Evolutionary conservation across 2,797 vertebrate genomes (phyloP).

Genomic region (Australoheros facetus): DNA sequence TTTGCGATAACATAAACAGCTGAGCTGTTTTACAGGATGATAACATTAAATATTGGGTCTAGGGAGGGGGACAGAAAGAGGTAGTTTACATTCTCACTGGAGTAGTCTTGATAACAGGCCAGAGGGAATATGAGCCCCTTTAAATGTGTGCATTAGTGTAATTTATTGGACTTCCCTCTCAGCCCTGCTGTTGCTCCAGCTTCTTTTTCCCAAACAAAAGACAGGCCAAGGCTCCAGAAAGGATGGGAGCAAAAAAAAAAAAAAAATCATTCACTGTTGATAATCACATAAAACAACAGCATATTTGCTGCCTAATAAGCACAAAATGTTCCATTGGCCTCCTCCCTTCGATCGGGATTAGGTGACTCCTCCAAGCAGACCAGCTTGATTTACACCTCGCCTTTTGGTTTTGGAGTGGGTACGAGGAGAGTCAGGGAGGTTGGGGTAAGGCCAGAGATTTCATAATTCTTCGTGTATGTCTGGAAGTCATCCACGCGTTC

Average conservation of each 20-base stretch:
- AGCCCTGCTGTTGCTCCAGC: constrained; percentile 75
- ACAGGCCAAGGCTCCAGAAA: constrained; percentile 78
- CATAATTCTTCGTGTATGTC: constrained; percentile 95
- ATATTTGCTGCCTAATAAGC: constrained; percentile 97
- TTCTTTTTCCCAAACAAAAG: constrained; percentile 80
- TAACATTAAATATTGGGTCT: constrained; percentile 83
- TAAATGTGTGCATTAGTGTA: constrained; percentile 86
- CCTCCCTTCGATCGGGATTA: constrained; percentile 91
- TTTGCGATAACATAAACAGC: constrained; percentile 78
- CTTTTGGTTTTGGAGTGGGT: constrained; percentile 82
- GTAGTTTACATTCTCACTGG: constrained; percentile 85
- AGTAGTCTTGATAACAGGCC: constrained; percentile 80
- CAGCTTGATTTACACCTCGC: constrained; percentile 88
- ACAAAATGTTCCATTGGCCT: constrained; percentile 91
- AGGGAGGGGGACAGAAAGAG: constrained; percentile 74
- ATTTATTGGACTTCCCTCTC: constrained; percentile 82
- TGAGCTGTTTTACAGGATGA: constrained; percentile 76
- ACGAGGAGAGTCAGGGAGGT: constrained; percentile 78
- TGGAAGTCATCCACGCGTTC: constrained; percentile 93
- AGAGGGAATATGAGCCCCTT: constrained; percentile 83
- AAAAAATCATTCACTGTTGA: constrained; percentile 82
- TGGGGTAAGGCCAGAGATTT: constrained; percentile 86
- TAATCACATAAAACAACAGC: constrained; percentile 93
- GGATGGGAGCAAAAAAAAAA: constrained; percentile 79
- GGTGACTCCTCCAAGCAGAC: constrained; percentile 87